A percentile compares a stretch with the other conserved stretches of the same genome.
Evolutionary conservation across 1,140 invertebrate species (phyloP).

Genomic region (Leptopilina boulardi): DNA sequence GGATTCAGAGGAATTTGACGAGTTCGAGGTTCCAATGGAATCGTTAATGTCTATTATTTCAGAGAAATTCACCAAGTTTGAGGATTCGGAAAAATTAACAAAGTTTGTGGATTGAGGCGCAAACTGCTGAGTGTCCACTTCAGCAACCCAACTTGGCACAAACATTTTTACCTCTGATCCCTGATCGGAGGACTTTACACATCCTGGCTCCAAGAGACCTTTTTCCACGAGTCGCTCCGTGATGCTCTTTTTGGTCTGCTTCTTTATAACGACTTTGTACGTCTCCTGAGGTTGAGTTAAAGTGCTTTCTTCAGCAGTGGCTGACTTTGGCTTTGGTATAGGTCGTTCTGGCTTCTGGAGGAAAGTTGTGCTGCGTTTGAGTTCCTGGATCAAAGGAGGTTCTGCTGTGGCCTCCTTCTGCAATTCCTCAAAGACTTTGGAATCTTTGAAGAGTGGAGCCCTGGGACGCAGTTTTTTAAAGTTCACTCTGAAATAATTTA

Average conservation of each 20-base stretch:
- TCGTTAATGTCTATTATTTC: background rate
- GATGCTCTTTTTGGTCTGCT: conserved; percentile 72
- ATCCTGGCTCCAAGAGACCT: conserved; percentile 63
- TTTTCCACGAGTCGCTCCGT: conserved; percentile 67
- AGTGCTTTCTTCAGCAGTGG: conserved; percentile 54
- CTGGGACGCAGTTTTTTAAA: conserved; percentile 82
- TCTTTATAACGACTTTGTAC: conserved; percentile 76
- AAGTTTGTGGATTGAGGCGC: background rate
- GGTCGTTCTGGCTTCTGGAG: conserved; percentile 82
- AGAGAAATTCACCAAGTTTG: background rate
- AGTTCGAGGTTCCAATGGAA: background rate
- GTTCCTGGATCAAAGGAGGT: conserved; percentile 76
- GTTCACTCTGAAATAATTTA: conserved; percentile 76
- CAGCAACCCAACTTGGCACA: conserved; percentile 8
- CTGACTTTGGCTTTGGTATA: conserved; percentile 75
- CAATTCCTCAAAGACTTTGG: conserved; percentile 82
- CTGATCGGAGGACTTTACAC: conserved; percentile 60
- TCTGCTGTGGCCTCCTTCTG: conserved; percentile 73
- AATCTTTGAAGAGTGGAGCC: conserved; percentile 79
- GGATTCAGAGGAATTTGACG: background rate
- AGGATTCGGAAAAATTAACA: background rate
- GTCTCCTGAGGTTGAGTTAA: conserved; percentile 58
- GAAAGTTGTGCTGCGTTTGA: conserved; percentile 82
- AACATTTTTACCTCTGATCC: conserved; percentile 64
- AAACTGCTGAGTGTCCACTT: conserved; percentile 6